phyloP scores from a whole-genome alignment of 2,888 invertebrate species.

The Pachydiplax longipennis region DNA sequence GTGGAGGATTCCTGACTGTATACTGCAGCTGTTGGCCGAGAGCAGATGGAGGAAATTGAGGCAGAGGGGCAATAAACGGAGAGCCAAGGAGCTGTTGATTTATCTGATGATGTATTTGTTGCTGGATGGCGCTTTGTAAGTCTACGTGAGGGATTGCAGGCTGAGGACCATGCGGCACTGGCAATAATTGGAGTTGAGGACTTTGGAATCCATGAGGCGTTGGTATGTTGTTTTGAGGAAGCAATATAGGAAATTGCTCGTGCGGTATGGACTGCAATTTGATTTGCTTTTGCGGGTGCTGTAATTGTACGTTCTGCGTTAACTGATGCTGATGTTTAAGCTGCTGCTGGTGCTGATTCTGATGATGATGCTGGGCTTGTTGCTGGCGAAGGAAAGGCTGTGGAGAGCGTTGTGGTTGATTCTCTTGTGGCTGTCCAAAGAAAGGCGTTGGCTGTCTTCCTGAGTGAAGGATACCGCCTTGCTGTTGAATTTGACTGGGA shows the following conservation, averaged over 20 bases:
- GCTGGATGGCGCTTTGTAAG: slow-evolving; percentile 1
- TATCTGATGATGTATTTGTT: slow-evolving; percentile 28
- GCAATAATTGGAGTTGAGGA: slow-evolving; percentile 5
- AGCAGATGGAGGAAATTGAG: neutral
- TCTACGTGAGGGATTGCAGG: neutral
- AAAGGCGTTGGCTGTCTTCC: neutral
- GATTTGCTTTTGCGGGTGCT: slow-evolving; percentile 46
- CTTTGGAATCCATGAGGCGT: slow-evolving; percentile 10
- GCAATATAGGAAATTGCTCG: neutral
- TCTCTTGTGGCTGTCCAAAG: neutral
- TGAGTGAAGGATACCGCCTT: neutral
- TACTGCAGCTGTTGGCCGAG: neutral
- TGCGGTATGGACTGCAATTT: neutral
- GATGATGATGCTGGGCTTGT: slow-evolving; percentile 41
- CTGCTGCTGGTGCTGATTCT: slow-evolving; percentile 52
- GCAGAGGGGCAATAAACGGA: neutral
- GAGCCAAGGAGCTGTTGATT: slow-evolving; percentile 20
- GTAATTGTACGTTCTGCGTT: slow-evolving; percentile 49
- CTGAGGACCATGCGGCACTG: slow-evolving; percentile 4
- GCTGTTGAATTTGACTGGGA: neutral
- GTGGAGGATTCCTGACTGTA: neutral
- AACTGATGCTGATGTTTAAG: slow-evolving; percentile 51
- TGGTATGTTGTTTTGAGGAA: neutral
- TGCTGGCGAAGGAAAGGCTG: slow-evolving; percentile 44
- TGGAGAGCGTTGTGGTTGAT: neutral